Conservation (phyloP, 2,797 vertebrate species). For the Decapterus maruadsi region DNA sequence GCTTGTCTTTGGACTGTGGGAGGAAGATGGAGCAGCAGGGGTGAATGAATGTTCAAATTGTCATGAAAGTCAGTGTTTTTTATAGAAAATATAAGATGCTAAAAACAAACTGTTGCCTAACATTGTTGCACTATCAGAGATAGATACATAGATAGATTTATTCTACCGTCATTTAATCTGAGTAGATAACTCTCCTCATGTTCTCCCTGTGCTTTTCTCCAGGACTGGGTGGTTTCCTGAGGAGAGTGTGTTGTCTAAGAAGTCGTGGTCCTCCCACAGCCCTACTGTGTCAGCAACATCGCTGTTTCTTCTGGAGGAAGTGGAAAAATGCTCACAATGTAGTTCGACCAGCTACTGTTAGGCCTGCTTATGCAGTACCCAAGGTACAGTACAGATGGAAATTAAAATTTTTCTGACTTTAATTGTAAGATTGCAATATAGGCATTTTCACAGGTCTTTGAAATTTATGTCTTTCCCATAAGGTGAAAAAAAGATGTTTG, state of each 20-base stretch:
- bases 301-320: conserved; percentile 85
- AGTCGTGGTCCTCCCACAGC: conserved; percentile 25
- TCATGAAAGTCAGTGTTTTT: not conserved
- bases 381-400: conserved; percentile 72
- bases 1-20: too few species aligned
- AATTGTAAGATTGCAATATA: not conserved
- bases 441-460: not conserved
- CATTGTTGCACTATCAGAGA: not conserved
- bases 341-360: conserved; percentile 81
- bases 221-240: conserved; percentile 70
- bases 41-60: not conserved
- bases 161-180: not conserved
- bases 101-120: not conserved
- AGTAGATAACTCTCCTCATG: not conserved
- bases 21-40: too few species aligned
- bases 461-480: not conserved
- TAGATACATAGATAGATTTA: too few species aligned
- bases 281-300: conserved; percentile 61
- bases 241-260: conserved; percentile 38
- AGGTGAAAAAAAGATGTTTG: not conserved
- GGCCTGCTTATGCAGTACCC: conserved; percentile 80
- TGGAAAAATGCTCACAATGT: conserved; percentile 75
- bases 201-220: conserved; percentile 18
- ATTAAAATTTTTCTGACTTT: not conserved
- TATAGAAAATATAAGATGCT: not conserved